Evolutionary conservation across 2,888 invertebrate genomes (phyloP), one percentile per base, ranked within the genome.

Genomic region (Drosophila rellima): DNA sequence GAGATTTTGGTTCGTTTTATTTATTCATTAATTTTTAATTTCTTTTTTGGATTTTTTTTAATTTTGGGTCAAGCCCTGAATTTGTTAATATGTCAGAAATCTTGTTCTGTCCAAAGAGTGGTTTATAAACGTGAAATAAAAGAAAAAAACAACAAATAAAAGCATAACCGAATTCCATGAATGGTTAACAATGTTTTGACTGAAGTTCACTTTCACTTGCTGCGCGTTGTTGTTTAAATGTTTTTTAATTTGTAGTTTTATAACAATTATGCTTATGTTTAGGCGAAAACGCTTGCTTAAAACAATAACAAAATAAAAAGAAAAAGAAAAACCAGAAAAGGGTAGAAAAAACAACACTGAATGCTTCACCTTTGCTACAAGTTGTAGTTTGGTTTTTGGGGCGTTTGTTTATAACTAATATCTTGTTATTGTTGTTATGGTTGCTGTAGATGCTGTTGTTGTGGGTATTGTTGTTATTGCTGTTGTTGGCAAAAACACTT

Each of bases 191-290:
- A 51, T 31, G 31, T 48, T 31, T 47, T 37, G 39, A 50, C 51
- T 60, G 20, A 60, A 71, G 52, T 76, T 80, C 80, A 80, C 80
- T 80, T 77, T 77, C 77, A 80, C 80, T 71, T 40, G 39, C 26
- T 54, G 45, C 45, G 26, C 13, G 23, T 50, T 39, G 39, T 13
- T 44, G 33, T 50, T 42, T n/a, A 42, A 35, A 31, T 47, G 20
- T 33, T 26, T 23, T 47, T 70, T 62, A 59, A 60, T 67, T 51
- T 69, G 59, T 45, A 31, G 64, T 65, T 54, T 78, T 62, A 74
- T 51, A 74, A 56, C 70, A 70, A 60, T 64, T 65, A 78, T 63
- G 78, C 55, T 74, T 23, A 48, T 62, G 62, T 17, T 31, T 62
- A 39, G 45, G 61, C 54, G 56, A 54, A 65, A 60, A 33, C 56